Evolutionary conservation across 2,797 vertebrate genomes (phyloP), one percentile per base, ranked within the genome.

Genomic region (Pipistrellus kuhlii): DNA sequence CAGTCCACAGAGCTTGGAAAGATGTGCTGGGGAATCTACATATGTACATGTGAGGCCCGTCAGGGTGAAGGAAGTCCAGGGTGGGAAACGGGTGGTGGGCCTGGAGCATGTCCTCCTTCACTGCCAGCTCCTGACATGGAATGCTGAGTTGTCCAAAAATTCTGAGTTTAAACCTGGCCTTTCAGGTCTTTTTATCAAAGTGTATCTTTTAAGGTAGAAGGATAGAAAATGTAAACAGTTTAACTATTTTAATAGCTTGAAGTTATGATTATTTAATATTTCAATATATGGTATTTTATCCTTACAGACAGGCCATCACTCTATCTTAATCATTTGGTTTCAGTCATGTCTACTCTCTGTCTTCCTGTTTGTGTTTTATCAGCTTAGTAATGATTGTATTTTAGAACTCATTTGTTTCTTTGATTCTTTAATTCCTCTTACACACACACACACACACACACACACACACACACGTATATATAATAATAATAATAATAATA

Each of bases 241-340:
- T 51, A 86, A 94, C n/a, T 4, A 46, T 23, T 71, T 69, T 51
- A 32, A 73, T 93, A 23, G 14, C 27, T 92, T 90, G 32, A 92
- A 46, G 32, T 64, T 25, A 57, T 2, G 1, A 27, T 66, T 66
- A 77, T 57, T 91, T 83, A 68, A 48, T 23, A 62, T 75, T 87
- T 80, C 3, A 17, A 8, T 30, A 13, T 25, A 41, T 76, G 25
- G 6, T 51, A 57, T 69, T 84, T 94, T 25, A 15, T 30, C 66
- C 59, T 68, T 30, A 90, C 8, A 25, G 69, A 35, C 44, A 38
- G 10, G 48, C 18, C 17, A 25, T 64, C 51, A 64, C 10, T 93
- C 27, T 27, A 6, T 10, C 2, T 87, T 35, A 71, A 0, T 35
- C 81, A 51, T 59, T 77, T 27, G 14, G 10, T n/a, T 77, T 71